Evolutionary conservation across 1,140 invertebrate genomes (phyloP).

Genomic region (Papilio aristodemus): DNA sequence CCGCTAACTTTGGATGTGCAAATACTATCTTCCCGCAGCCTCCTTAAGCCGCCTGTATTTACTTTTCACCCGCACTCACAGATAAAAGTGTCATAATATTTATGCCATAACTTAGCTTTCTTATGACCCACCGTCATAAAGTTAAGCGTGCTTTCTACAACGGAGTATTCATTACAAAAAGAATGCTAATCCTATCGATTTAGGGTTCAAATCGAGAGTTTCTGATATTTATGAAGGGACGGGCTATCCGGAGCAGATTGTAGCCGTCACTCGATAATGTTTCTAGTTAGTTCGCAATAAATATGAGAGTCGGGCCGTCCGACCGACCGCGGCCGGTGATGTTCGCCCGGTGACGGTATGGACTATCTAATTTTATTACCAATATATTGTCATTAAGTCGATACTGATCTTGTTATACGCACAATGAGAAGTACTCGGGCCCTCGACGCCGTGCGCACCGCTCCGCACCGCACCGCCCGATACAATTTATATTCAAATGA

Average conservation of each 20-base stretch:
- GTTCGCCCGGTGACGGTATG: slow-evolving; percentile 70
- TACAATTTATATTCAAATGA: slow-evolving; percentile 79
- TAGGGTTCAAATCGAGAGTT: slow-evolving; percentile 64
- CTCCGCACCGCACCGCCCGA: slow-evolving; percentile 52
- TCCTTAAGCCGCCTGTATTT: slow-evolving; percentile 59
- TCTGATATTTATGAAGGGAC: slow-evolving; percentile 48
- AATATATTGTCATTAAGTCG: slow-evolving; percentile 81
- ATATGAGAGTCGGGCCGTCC: slow-evolving; percentile 67
- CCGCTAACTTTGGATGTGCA: slow-evolving; percentile 43
- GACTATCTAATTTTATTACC: slow-evolving; percentile 80
- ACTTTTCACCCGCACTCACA: slow-evolving; percentile 71
- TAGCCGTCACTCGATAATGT: slow-evolving; percentile 72
- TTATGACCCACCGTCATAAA: slow-evolving; percentile 73
- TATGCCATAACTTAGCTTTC: slow-evolving; percentile 75
- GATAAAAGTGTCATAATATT: slow-evolving; percentile 79
- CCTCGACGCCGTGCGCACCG: slow-evolving; percentile 54
- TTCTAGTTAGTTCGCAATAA: slow-evolving; percentile 76
- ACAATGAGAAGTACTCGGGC: slow-evolving; percentile 73
- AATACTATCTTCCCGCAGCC: slow-evolving; percentile 46
- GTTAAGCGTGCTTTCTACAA: slow-evolving; percentile 64
- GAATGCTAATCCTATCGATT: slow-evolving; percentile 50
- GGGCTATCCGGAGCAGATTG: slow-evolving; percentile 62
- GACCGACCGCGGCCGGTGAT: slow-evolving; percentile 53
- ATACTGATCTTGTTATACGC: slow-evolving; percentile 80
- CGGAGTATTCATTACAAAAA: slow-evolving; percentile 45